Base-by-base conservation (phyloP, 2,888 invertebrate species). In the Phorcus lineatus region DNA sequence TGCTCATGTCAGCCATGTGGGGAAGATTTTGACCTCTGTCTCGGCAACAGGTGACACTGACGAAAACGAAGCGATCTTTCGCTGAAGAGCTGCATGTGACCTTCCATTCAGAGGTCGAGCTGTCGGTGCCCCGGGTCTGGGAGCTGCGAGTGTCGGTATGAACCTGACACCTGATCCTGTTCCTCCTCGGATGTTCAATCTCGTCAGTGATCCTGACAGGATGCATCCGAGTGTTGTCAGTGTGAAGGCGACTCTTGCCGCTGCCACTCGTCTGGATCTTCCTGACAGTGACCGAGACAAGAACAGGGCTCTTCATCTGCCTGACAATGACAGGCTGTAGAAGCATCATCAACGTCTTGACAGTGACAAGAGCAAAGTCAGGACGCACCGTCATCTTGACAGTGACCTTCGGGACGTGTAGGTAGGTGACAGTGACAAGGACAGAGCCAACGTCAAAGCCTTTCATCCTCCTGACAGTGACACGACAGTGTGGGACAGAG, bases 41-140 rank as follows among this genome's bases (percentile, higher is more conserved):
- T 57, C 11, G n/a, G n/a, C n/a, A 53, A 24, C 55, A 55, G 54
- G 53, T 86, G 86, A 86, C 84, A 81, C 47, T 86, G 85, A 83
- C 70, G 54, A 40, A 53, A 77, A 24, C 80, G 80, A 47, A 79
- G 77, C 31, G 67, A 77, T 74, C 17, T 80, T 47, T 74, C 67
- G 24, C 52, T 80, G 19, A 77, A 78, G 31, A 66, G 40, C 13
- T 83, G 83, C 52, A 74, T 55, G 67, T 82, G 82, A 82, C 78
- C 81, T 16, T 19, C 55, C 19, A 47, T 74, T 47, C 52, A 62
- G 17, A 22, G 66, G 53, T 66, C 54, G 40, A 77, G 52, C 31
- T 80, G 80, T 55, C 36, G 19, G 66, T 74, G 78, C 52, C 40
- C 62, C 17, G 22, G 31, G 19, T 40, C 36, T 40, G 47, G 22